These are phyloP conservation scores for Sebastiscus tertius DNA, from an alignment of 2,797 vertebrate species.

Conservation along the genomic window DNA sequence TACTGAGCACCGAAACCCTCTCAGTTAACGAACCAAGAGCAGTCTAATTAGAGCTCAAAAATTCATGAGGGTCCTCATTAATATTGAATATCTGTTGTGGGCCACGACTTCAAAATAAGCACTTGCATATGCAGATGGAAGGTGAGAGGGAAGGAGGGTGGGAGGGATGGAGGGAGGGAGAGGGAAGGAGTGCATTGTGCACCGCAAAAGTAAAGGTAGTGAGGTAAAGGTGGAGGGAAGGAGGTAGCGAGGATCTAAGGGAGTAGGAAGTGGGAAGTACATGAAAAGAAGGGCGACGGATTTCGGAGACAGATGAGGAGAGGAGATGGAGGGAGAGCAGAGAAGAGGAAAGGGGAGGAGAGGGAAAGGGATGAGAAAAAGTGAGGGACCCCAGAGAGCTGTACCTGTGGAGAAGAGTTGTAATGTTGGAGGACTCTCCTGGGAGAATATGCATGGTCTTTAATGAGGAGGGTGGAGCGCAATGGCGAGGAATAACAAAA, in stretches of 20 bases:
- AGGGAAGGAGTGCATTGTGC: conserved; percentile 33
- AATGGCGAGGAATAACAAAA: conserved; percentile 73
- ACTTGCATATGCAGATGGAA: conserved; percentile 93
- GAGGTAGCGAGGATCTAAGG: conserved; percentile 65
- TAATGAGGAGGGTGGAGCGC: conserved; percentile 83
- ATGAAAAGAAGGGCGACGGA: conserved; percentile 72
- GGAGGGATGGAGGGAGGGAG: not conserved
- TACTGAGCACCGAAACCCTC: conserved; percentile 69
- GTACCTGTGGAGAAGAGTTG: conserved; percentile 85
- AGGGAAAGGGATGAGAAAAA: conserved; percentile 67
- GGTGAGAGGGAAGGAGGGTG: conserved; percentile 81
- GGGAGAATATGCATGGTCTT: conserved; percentile 80
- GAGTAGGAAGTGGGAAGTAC: conserved; percentile 66
- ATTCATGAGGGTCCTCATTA: conserved; percentile 98
- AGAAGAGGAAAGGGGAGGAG: conserved; percentile 75
- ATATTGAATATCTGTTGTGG: conserved; percentile 97
- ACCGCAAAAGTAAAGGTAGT: conserved; percentile 59
- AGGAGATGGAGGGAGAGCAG: conserved; percentile 80
- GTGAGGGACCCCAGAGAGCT: conserved; percentile 87
- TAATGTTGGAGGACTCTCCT: conserved; percentile 77
- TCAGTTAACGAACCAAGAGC: conserved; percentile 93
- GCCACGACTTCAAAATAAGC: conserved; percentile 94
- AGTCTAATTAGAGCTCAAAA: conserved; percentile 99
- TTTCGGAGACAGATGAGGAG: conserved; percentile 76
- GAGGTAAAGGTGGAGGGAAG: conserved; percentile 67